phyloP scores from a whole-genome alignment of 1,140 invertebrate species.

The Eueides isabella region DNA sequence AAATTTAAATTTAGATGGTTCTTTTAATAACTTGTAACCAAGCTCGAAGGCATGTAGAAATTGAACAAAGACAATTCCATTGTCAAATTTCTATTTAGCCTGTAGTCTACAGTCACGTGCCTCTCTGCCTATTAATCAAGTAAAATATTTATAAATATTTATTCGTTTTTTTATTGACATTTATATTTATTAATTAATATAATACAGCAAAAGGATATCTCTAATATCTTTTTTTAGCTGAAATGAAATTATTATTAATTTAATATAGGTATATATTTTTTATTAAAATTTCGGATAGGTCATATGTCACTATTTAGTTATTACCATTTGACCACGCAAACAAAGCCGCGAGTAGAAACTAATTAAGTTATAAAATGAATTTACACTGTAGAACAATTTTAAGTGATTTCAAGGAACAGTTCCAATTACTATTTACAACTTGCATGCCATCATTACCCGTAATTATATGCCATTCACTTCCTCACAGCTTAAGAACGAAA shows the following conservation, averaged over 20 bases:
- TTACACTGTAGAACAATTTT: neutral
- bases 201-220: no score
- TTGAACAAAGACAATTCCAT: neutral
- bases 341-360: no score
- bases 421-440: conserved; percentile 8
- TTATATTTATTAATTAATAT: no score
- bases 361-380: no score
- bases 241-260: no score
- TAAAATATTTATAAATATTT: neutral
- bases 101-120: neutral
- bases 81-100: neutral
- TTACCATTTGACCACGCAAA: no score
- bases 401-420: conserved; percentile 1
- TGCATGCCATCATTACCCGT: conserved; percentile 18
- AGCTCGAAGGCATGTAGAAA: neutral
- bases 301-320: no score
- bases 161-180: no score
- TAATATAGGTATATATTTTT: no score
- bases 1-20: neutral
- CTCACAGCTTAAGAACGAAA: conserved; percentile 31
- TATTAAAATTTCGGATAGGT: no score
- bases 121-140: neutral
- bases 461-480: conserved; percentile 29
- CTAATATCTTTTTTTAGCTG: no score
- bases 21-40: neutral